Conservation (phyloP, 2,113 vertebrate genomes). For the Panthera uncia region DNA sequence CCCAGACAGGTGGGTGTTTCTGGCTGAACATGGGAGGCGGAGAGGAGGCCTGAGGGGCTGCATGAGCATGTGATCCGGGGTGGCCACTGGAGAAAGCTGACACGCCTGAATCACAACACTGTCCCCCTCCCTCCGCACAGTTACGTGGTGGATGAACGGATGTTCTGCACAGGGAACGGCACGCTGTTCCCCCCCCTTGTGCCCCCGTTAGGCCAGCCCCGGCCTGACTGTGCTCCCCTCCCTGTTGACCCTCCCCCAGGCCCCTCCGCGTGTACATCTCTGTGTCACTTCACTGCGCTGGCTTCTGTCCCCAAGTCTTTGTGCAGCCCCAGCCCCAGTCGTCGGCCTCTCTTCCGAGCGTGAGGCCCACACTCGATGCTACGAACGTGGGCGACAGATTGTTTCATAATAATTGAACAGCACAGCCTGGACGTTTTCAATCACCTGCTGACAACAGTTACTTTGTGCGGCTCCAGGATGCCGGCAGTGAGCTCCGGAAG, state of each 20-base stretch:
- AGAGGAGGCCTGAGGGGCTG: neutral
- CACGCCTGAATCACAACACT: neutral
- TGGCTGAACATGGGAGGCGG: neutral
- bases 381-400: slow-evolving; percentile 76
- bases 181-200: neutral
- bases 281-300: slow-evolving; percentile 10
- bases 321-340: slow-evolving; percentile 49
- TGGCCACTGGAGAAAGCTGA: neutral
- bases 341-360: slow-evolving; percentile 65
- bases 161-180: neutral
- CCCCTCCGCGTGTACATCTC: neutral
- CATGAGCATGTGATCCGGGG: accelerated
- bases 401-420: slow-evolving; percentile 80
- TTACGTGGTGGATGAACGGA: neutral
- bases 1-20: neutral
- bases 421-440: slow-evolving; percentile 78
- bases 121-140: neutral
- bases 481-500: neutral
- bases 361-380: slow-evolving; percentile 69
- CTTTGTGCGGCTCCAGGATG: slow-evolving; percentile 62
- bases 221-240: slow-evolving; percentile 21
- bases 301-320: slow-evolving; percentile 64
- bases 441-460: slow-evolving; percentile 75
- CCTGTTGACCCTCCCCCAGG: neutral
- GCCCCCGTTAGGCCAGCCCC: slow-evolving; percentile 24